Evolutionary conservation across 2,797 vertebrate genomes (phyloP), one percentile per base, ranked within the genome.

Genomic region (Momotus momota): DNA sequence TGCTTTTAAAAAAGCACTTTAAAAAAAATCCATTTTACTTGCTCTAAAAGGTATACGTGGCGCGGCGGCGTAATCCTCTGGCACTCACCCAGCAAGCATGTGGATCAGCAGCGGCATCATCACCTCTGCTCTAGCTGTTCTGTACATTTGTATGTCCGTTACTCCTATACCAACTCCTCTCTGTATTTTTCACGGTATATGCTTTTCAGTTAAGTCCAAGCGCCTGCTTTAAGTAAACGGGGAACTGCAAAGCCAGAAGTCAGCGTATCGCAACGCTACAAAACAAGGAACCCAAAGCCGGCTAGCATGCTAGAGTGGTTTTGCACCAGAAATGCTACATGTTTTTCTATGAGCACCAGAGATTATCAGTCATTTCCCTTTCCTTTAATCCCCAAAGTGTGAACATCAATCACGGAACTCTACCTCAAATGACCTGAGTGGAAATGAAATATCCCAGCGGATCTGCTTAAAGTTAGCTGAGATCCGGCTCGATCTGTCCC

Each of bases 391-490:
- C 87, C 62, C 10, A 90, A 97, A 88, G 83, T 6, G 38, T 46
- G 73, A 67, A 72, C 49, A 75, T 40, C 81, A 88, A 15, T 85
- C 92, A 88, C 18, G 41, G 69, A 83, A 46, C 75, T 91, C 92
- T 78, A 86, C 89, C 90, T 92, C 66, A 94, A 87, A 91, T 88
- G 82, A 91, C 83, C 80, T 45, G 35, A 87, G 70, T 94, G 66
- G 73, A 94, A 96, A 80, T 19, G 66, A 74, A 91, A 72, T 84
- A 72, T 86, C 85, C 90, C 89, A 87, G 33, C 20, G 31, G 80
- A 67, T 82, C 88, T 90, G 46, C 80, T 93, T 93, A 86, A 96
- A 94, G 93, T 90, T 89, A 88, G 88, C 92, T 84, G 90, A 35
- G 60, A 45, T 72, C 66, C 57, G 52, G 86, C 93, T 90, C 77